Evolutionary conservation across 2,888 invertebrate genomes (phyloP), one percentile per base, ranked within the genome.

Genomic region (Punctoribates punctum): DNA sequence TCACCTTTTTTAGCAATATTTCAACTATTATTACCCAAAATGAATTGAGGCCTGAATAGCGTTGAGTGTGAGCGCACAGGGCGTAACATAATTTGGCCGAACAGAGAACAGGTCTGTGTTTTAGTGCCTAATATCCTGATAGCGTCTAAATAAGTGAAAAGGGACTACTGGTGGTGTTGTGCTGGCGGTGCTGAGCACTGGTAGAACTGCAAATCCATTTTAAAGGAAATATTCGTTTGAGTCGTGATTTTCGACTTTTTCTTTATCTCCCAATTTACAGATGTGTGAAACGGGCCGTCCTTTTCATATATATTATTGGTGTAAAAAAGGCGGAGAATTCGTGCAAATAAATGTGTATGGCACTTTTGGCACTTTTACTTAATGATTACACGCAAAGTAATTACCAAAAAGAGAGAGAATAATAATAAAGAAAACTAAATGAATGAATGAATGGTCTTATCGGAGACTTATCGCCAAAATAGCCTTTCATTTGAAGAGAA

Each of bases 311-410:
- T 70, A 38, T 70, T 23, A 15, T 15, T 70, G 42, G 70, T 70
- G 70, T 70, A 70, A 70, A 70, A 70, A 70, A 70, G 70, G 70
- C 46, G 70, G 70, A 70, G 70, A 70, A 46, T 20, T 70, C 70
- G 70, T 70, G 70, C 70, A 70, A 70, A 70, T 70, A 42, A 70
- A 46, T 20, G 46, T 70, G 46, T n/a, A 70, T 67, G n/a, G 67
- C 67, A 67, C 67, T 67, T 67, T 54, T 57, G 13, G 34, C 34
- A 34, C 34, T 20, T 54, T 67, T 67, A 67, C 70, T 70, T 70
- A 70, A 70, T 70, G 42, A 70, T 70, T 70, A 46, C 70, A 70
- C 70, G 70, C 70, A 70, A 70, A 23, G 70, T 70, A 70, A 70
- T 70, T 70, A 70, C 46, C 38, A 38, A 42, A 42, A 42, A 3